phyloP scores from a whole-genome alignment of 2,888 invertebrate species.

The Drosophila mimetica region DNA sequence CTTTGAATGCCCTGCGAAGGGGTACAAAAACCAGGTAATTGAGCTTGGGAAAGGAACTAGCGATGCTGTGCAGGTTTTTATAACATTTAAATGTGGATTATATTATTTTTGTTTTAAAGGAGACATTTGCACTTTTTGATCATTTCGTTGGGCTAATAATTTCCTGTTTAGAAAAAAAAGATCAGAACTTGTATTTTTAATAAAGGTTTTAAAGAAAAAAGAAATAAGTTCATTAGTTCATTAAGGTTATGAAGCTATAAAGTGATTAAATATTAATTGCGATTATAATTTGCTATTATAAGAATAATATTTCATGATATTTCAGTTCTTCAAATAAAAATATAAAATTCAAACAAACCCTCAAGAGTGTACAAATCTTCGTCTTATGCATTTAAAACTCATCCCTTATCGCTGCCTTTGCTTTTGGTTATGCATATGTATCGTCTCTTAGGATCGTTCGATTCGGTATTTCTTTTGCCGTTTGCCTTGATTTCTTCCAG shows the following conservation, averaged over 20 bases:
- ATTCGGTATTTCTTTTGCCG: slow-evolving; percentile 33
- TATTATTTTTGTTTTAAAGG: background rate
- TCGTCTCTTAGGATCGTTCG: slow-evolving; percentile 67
- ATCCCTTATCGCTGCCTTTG: slow-evolving; percentile 27
- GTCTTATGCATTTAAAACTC: background rate
- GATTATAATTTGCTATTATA: too few relatives aligned
- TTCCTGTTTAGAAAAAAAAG: background rate
- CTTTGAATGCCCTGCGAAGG: slow-evolving; percentile 34
- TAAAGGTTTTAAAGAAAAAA: too few relatives aligned
- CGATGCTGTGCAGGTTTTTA: slow-evolving; percentile 15
- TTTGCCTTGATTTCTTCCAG: slow-evolving; percentile 34
- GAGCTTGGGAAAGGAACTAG: slow-evolving; percentile 23
- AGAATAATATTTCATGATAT: too few relatives aligned
- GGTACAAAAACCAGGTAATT: slow-evolving; percentile 34
- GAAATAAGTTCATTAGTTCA: too few relatives aligned
- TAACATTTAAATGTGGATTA: slow-evolving; percentile 15
- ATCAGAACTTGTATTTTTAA: background rate
- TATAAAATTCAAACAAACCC: background rate
- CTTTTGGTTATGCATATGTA: slow-evolving; percentile 69
- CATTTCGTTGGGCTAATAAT: background rate
- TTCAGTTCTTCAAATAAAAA: background rate
- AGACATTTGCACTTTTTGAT: background rate
- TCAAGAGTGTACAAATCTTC: slow-evolving; percentile 15
- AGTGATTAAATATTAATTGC: too few relatives aligned
- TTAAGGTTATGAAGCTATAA: too few relatives aligned